phyloP scores from a whole-genome alignment of 2,797 vertebrate genomes.

The Monodelphis domestica region DNA sequence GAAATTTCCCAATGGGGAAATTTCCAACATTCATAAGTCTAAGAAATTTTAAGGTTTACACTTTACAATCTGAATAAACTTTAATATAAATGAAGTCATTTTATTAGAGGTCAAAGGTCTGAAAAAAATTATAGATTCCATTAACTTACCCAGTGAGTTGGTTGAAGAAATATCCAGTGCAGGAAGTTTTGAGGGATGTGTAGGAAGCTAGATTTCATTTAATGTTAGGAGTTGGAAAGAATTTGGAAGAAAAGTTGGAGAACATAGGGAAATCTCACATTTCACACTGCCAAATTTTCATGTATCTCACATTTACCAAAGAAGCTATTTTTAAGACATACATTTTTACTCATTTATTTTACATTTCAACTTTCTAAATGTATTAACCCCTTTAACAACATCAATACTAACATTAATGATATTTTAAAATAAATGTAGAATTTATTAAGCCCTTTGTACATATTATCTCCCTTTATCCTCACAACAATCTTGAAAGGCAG shows the following conservation, averaged over 20 bases:
- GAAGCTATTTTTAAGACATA: background rate
- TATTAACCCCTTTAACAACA: background rate
- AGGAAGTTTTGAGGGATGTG: background rate
- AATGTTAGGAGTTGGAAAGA: background rate
- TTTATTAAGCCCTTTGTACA: background rate
- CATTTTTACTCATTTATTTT: slow-evolving; percentile 11
- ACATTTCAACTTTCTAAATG: background rate
- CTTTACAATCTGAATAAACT: background rate
- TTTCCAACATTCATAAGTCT: too few species aligned
- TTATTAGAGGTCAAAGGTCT: background rate
- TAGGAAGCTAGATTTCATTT: background rate
- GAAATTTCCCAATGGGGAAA: too few species aligned
- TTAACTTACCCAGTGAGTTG: background rate
- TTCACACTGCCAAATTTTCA: background rate
- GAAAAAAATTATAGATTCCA: background rate
- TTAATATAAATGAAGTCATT: background rate
- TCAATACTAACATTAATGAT: background rate
- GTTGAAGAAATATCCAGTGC: background rate
- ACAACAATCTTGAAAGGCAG: background rate
- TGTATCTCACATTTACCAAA: slow-evolving; percentile 42
- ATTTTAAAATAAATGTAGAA: background rate
- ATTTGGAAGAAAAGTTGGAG: background rate
- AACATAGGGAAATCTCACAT: slow-evolving; percentile 3
- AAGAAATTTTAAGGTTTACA: too few species aligned
- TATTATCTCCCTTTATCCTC: background rate